Evolutionary conservation across 2,797 vertebrate genomes (phyloP).

Genomic region (Micromesistius poutassou): DNA sequence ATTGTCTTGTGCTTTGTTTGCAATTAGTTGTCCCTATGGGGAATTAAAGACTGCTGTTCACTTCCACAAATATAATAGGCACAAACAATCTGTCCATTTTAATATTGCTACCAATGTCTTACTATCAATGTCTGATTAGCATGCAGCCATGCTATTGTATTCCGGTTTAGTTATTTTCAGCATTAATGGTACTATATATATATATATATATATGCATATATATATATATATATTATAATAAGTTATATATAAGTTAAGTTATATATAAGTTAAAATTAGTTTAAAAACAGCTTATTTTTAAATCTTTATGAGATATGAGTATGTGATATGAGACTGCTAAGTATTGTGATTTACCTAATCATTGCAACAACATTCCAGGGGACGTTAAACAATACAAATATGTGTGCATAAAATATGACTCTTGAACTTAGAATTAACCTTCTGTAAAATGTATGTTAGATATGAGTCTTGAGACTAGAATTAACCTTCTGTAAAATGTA

Average conservation of each 20-base stretch:
- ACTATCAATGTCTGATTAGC: background rate
- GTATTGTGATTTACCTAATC: background rate
- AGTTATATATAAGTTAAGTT: too few species aligned
- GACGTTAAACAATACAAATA: background rate
- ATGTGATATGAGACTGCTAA: too few species aligned
- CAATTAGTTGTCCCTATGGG: background rate
- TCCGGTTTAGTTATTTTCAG: background rate
- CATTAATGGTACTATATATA: background rate
- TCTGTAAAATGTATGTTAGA: too few species aligned
- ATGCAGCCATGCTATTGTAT: conserved; percentile 1
- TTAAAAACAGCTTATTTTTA: background rate
- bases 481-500: too few species aligned
- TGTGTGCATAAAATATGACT: background rate
- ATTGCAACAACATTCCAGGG: background rate
- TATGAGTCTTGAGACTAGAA: too few species aligned
- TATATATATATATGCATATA: too few species aligned
- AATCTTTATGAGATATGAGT: background rate
- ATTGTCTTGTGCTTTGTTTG: conserved; percentile 10
- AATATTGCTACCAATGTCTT: background rate
- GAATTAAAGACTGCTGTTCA: background rate
- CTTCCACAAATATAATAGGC: background rate
- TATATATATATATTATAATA: too few species aligned
- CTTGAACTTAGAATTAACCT: too few species aligned
- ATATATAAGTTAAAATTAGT: too few species aligned
- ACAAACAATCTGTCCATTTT: conserved; percentile 4